Evolutionary conservation across 2,888 invertebrate species (phyloP), one percentile per base, ranked within the genome.

Genomic region (Cataglyphis livida): DNA sequence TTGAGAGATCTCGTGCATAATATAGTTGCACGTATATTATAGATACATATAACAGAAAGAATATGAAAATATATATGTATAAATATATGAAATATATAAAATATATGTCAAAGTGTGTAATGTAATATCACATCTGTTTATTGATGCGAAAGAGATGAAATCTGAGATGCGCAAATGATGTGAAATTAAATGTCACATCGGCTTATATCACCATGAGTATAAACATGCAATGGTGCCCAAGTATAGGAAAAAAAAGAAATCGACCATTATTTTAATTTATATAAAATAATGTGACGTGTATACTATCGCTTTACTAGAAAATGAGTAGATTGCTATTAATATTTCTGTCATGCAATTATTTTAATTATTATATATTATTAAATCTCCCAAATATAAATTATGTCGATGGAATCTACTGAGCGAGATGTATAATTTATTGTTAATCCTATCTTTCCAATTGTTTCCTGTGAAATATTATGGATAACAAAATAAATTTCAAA

Each of bases 1-100:
- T 86, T 86, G 89, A 92, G 91, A 93, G 93, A 93, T 93, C 93
- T 93, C 93, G 91, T 92, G 92, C 92, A 92, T 93, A 91, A 92
- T 89, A 90, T 89, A 87, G 73, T 86, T 90, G 87, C 89, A 83
- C 85, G 87, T 87, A 86, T 88, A 48, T 88, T 90, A 87, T 86
- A 87, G 85, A 86, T 88, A 82, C 81, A 84, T 85, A 81, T 83
- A 61, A 76, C 54, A 64, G 59, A 32, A 71, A 78, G 54, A 57
- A 81, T 71, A 79, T 79, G 83, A 18, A 70, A 64, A 88, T 73
- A 85, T 78, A 79, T 68, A 83, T 44, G 70, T 51, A 62, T 62
- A 70, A 38, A 82, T 51, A 70, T 32, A 65, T 65, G 61, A 74
- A 44, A 44, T 44, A 44, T 44, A 79, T 78, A 76, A 76, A 66